Percentiles rank a stretch among this genome's conserved stretches.
phyloP scores from a whole-genome alignment of 1,140 invertebrate genomes.

The Globodera rostochiensis region DNA sequence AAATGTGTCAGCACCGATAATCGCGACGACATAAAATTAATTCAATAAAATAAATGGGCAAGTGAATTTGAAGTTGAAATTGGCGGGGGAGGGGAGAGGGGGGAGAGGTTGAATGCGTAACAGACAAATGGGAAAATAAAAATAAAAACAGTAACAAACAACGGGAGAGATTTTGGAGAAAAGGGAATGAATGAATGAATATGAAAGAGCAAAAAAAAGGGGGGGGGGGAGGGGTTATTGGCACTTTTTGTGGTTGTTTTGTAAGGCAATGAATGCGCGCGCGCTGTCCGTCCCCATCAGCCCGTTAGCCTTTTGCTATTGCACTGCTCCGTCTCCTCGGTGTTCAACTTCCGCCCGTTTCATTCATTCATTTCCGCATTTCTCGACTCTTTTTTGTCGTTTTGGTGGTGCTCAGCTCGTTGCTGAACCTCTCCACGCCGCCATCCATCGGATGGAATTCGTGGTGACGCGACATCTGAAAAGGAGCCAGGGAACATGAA shows the following conservation, averaged over 20 bases:
- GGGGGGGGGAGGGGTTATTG: neutral
- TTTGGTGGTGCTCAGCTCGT: constrained; percentile 47
- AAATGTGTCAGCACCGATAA: neutral
- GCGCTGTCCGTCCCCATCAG: neutral
- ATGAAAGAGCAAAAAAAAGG: neutral
- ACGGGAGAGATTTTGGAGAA: constrained; percentile 1
- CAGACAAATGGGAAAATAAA: neutral
- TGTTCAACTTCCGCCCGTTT: neutral
- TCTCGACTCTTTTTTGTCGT: constrained; percentile 34
- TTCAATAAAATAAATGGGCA: neutral
- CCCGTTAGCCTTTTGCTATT: neutral
- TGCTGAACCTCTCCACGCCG: constrained; percentile 44
- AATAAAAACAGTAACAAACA: no score
- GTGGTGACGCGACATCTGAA: constrained; percentile 47
- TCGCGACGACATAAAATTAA: no score
- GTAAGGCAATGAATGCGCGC: neutral
- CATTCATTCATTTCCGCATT: neutral
- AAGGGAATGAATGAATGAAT: constrained; percentile 1
- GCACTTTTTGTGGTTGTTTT: constrained; percentile 1
- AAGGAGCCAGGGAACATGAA: neutral
- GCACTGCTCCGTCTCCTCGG: neutral
- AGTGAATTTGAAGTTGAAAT: neutral
- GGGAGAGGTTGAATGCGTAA: neutral
- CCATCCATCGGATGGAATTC: constrained; percentile 41
- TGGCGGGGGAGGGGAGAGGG: neutral